These are phyloP conservation scores for Phorcus lineatus DNA, from an alignment of 2,888 invertebrate species.

Conservation along the genomic window DNA sequence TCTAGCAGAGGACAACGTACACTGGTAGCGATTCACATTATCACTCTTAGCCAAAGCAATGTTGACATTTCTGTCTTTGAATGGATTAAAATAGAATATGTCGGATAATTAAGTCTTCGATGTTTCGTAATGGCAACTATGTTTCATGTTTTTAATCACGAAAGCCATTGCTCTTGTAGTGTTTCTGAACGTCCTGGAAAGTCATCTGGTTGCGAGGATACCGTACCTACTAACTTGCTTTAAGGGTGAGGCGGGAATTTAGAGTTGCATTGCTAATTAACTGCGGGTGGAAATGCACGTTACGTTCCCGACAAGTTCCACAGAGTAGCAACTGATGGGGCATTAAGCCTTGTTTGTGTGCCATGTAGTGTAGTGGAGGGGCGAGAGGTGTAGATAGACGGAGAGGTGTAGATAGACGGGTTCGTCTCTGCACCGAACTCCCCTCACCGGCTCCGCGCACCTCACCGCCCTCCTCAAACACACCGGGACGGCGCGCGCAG, in stretches of 20 bases:
- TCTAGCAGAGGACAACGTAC: no score
- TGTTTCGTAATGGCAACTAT: no score
- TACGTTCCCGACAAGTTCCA: not conserved
- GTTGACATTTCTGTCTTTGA: no score
- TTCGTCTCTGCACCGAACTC: conserved; percentile 12
- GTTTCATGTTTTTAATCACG: no score
- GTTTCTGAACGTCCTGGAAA: no score
- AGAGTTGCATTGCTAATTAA: not conserved
- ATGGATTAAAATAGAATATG: no score
- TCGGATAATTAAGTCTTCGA: no score
- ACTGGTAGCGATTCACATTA: no score
- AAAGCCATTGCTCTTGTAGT: no score
- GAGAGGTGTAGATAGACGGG: not conserved
- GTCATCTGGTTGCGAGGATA: no score
- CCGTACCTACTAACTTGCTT: no score
- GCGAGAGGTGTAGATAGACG: not conserved
- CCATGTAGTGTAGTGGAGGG: not conserved
- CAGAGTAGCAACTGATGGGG: not conserved
- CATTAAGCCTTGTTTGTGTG: conserved; percentile 3
- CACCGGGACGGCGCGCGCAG: conserved; percentile 14
- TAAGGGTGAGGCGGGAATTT: not conserved
- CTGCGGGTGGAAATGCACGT: not conserved
- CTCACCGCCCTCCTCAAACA: conserved; percentile 30
- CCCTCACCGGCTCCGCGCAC: conserved; percentile 14
- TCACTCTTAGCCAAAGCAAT: no score